These are phyloP conservation scores for Rugalucina vietnamica DNA, from an alignment of 2,888 invertebrate genomes.

Conservation along the genomic window DNA sequence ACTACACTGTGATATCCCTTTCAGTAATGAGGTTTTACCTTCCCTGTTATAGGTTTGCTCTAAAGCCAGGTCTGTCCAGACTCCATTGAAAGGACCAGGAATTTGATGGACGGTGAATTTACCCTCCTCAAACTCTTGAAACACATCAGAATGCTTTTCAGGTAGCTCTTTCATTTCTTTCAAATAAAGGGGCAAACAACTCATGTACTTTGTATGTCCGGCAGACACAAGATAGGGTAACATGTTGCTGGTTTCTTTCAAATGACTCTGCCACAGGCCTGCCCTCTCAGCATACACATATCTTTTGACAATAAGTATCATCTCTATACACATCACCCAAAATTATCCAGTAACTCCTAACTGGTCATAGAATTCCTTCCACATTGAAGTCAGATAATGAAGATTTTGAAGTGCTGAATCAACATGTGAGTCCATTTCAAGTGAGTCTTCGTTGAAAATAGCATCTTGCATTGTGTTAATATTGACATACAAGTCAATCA, in stretches of 20 bases:
- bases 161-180: not conserved
- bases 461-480: not conserved
- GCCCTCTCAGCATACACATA: not conserved
- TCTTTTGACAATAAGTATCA: not conserved
- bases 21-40: not conserved
- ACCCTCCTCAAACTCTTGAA: not conserved
- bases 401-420: not conserved
- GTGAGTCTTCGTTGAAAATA: not conserved
- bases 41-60: not conserved
- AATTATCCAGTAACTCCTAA: too few species aligned
- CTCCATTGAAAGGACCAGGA: not conserved
- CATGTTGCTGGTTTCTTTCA: not conserved
- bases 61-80: not conserved
- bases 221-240: not conserved
- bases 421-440: not conserved
- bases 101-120: not conserved
- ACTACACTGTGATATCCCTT: not conserved
- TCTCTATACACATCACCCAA: not conserved
- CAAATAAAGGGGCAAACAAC: not conserved
- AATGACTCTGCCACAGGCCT: not conserved
- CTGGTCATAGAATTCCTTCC: not conserved
- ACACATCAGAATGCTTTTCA: not conserved
- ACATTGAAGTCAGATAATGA: not conserved
- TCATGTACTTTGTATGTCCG: not conserved
- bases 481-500: not conserved